Base-by-base conservation (phyloP, 2,113 vertebrate genomes). In the Macquaria australasica region DNA sequence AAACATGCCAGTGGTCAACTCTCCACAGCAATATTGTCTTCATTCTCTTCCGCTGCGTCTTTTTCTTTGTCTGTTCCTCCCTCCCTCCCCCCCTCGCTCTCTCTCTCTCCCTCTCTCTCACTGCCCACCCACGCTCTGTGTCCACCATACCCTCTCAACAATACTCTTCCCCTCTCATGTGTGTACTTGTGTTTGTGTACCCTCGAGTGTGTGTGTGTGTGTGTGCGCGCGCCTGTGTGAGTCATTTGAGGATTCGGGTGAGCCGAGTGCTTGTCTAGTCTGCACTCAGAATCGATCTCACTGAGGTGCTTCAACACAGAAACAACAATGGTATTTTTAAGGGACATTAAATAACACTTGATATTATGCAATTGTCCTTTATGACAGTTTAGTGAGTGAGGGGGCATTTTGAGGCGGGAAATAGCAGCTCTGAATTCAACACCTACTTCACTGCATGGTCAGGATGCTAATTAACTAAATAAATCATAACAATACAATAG, bases 221-320 rank as follows among this genome's bases (percentile, higher is more conserved):
- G 41, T 21, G 10, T 67, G 37, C 39, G 62, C 63, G 48, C 25
- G 43, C 11, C 10, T 31, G 43, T 86, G 82, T 81, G 88, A 86
- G 89, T 87, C 84, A 87, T 81, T 66, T 51, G 86, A 89, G 86
- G 82, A 76, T 85, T 69, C n/a, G 18, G 85, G 69, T 67, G 81
- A 90, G 79, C 71, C 11, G 51, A 87, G 87, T 50, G 70, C 85
- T 77, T 60, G 78, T 91, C 73, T 91, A 9, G 86, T 84, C 88
- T 81, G 76, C 81, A 63, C 84, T 85, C 79, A 74, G 48, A 72
- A 84, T 86, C 50, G 71, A 91, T 92, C 80, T 76, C 41, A n/a
- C 77, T 60, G 83, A 88, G 86, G 71, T 81, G 69, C 78, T 88
- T 79, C 73, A 69, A 7, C 67, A 75, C 62, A 74, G 69, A 64